Base-by-base conservation (phyloP, 2,797 vertebrate species). In the Coregonus sp. region DNA sequence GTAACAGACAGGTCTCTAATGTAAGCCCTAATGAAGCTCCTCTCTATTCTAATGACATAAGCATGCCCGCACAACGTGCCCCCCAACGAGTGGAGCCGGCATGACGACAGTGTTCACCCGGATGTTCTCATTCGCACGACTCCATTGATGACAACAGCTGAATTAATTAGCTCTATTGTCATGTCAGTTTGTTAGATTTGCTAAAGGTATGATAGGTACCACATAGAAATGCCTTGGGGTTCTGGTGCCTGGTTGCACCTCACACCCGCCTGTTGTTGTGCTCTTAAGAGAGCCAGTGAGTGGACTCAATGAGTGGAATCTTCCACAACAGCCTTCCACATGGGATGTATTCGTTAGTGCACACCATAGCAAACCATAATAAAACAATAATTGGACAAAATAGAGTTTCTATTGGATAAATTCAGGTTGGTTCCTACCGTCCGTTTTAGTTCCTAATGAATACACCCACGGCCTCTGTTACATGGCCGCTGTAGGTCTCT, bases 141-240 rank as follows among this genome's bases (percentile, higher is more conserved):
- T 47, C 73, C 50, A 18, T 25, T 12, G 79, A 82, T 33, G 31
- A 33, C 77, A 75, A 33, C 69, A 52, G 25, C 50, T 68, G 78
- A 84, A 81, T 84, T 80, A 83, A 83, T 86, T 75, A 65, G 80
- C 78, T 63, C n/a, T 59, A 56, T 50, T 75, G 79, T 75, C 70
- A 63, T 75, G 73, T 47, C 40, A 11, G 40, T 47, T 9, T 47
- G 40, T 73, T 81, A 77, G 37, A 79, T 86, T 83, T 78, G 71
- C 73, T 79, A 72, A 78, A 79, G 82, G 74, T 80, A 75, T 81
- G 81, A 63, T 72, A 81, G 72, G 74, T 73, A 78, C 81, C 74
- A 74, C 77, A 77, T 54, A n/a, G 56, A n/a, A 2, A 20, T 59
- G n/a, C 56, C 5, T 6, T 6, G 25, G 15, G 11, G 14, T 33